Evolutionary conservation across 2,113 vertebrate genomes (phyloP), one percentile per base, ranked within the genome.

Genomic region (Strix aluco): DNA sequence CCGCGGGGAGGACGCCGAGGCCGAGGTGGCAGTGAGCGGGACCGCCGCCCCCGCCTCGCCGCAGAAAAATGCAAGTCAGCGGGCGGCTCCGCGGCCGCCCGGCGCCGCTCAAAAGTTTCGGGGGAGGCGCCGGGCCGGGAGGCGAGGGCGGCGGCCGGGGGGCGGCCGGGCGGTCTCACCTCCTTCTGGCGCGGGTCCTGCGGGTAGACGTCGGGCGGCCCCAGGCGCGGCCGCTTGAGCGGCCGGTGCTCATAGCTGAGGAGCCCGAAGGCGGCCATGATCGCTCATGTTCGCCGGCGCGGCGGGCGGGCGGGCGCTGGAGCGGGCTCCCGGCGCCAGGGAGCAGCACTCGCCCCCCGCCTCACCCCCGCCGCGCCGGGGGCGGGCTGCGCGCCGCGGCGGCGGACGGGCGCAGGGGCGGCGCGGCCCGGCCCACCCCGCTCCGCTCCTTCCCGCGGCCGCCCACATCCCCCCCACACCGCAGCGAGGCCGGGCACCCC

Each of bases 191-290:
- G 98, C 75, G 98, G 97, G 90, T 98, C 98, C 88, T 98, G 98
- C 38, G 98, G 98, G 93, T 98, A 98, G 74, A 98, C 98, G 78
- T 98, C 98, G 49, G 98, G 98, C 70, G 98, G 98, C 90, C 98
- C 98, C 61, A 98, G 96, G 38, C 98, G 97, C 89, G 98, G 98
- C 58, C 97, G 98, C 86, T 98, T 98, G 93, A 98, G 98, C 78
- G 98, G 97, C 82, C 98, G 92, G 94, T 97, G 97, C 95, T 98
- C 98, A 96, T 97, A 98, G 96, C 98, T 98, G 90, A 98, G 97
- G 72, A 98, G 98, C 96, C 98, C 98, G 97, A 98, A 98, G 96
- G 98, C 98, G 96, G 98, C 98, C 98, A 98, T 98, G 96, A 98
- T 97, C 96, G 97, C 97, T 96, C 98, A 98, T 98, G 97, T 96